A percentile compares a stretch with the other conserved stretches of the same genome.
Evolutionary conservation across 2,113 vertebrate species (phyloP).

Genomic region (Chionomys nivalis): DNA sequence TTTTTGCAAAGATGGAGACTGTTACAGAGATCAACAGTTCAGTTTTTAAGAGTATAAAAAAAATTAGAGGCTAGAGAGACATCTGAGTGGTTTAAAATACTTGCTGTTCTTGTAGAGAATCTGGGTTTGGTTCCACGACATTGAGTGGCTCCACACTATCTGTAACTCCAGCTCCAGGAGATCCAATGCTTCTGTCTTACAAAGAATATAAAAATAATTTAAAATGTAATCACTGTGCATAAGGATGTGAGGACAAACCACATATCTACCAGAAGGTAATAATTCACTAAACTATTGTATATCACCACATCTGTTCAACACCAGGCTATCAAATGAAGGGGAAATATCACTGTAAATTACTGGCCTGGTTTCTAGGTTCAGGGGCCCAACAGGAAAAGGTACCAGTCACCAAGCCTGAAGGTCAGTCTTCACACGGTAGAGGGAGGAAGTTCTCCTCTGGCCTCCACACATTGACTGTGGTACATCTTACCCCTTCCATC

Average conservation of each 20-base stretch:
- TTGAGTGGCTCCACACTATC: background rate
- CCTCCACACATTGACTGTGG: background rate
- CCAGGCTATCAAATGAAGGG: background rate
- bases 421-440: background rate
- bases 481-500: background rate
- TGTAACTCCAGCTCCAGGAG: background rate
- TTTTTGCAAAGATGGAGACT: background rate
- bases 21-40: background rate
- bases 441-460: background rate
- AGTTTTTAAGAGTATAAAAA: background rate
- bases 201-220: background rate
- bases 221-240: background rate
- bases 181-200: background rate
- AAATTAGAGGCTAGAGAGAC: background rate
- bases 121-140: background rate
- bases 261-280: background rate
- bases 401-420: background rate
- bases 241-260: background rate
- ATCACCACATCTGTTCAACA: background rate
- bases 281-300: background rate
- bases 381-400: too few species aligned
- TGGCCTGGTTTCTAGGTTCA: background rate
- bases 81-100: background rate
- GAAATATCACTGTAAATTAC: background rate
- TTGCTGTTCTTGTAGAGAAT: background rate